Conservation (phyloP, 2,113 vertebrate genomes). For the Gavia stellata region DNA sequence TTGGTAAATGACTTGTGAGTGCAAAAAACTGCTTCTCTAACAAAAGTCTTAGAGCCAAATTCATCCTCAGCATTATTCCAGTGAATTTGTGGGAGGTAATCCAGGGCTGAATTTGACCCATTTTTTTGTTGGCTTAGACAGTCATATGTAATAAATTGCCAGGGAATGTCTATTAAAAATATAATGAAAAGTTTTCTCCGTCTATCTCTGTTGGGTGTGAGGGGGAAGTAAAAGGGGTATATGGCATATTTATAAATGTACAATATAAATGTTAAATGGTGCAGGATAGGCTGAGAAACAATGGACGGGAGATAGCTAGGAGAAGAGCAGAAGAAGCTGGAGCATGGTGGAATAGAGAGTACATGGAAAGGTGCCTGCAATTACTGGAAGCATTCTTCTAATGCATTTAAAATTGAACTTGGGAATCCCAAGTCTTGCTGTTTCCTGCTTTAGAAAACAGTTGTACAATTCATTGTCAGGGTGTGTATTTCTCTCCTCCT, state of each 20-base stretch:
- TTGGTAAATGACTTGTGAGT: background rate
- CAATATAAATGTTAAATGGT: background rate
- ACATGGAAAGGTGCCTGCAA: background rate
- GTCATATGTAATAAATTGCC: background rate
- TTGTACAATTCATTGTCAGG: background rate
- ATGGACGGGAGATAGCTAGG: background rate
- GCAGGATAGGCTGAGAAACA: background rate
- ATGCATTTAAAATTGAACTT: background rate
- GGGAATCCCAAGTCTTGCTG: background rate
- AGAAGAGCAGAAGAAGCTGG: background rate
- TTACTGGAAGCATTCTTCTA: background rate
- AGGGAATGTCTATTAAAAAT: background rate
- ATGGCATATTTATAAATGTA: background rate
- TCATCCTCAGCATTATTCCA: background rate
- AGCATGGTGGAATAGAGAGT: background rate
- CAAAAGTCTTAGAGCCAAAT: background rate
- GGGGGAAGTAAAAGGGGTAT: background rate
- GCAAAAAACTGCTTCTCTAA: background rate
- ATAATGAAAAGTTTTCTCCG: background rate
- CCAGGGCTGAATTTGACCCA: background rate
- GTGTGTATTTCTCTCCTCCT: background rate
- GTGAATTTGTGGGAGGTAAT: background rate
- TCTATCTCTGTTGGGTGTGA: background rate
- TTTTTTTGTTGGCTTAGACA: slow-evolving; percentile 8
- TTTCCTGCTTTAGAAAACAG: background rate